Conservation (phyloP, 2,113 vertebrate species). For the Lepidothrix coronata region DNA sequence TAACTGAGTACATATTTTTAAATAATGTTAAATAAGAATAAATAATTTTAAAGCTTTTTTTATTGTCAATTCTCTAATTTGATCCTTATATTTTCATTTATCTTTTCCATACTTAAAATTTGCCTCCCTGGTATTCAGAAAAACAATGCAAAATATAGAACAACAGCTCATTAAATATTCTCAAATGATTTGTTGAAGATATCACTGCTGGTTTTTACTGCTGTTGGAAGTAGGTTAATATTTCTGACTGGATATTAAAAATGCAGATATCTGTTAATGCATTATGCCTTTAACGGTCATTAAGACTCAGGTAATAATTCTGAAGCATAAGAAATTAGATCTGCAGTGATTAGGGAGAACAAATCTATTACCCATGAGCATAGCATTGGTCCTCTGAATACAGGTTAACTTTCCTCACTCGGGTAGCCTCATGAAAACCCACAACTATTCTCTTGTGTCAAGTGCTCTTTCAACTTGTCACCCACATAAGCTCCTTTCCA, state of each 20-base stretch:
- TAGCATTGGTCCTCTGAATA: neutral
- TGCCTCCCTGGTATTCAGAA: neutral
- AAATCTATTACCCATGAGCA: neutral
- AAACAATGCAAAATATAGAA: neutral
- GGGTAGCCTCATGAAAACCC: neutral
- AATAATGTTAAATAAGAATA: neutral
- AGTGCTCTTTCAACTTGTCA: neutral
- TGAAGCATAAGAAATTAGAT: neutral
- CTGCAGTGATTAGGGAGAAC: neutral
- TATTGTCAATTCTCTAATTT: neutral
- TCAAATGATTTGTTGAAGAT: neutral
- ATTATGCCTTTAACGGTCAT: neutral
- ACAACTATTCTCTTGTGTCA: neutral
- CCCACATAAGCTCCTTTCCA: neutral
- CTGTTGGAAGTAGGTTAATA: neutral
- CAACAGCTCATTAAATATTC: neutral
- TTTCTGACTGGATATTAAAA: neutral
- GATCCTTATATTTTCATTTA: neutral
- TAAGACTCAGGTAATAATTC: neutral
- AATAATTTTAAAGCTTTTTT: neutral
- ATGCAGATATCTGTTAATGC: neutral
- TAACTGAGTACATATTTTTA: neutral
- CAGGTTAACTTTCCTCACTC: neutral
- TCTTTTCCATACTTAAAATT: neutral
- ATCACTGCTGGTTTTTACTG: neutral